A percentile compares a stretch with the other conserved stretches of the same genome.
These are phyloP conservation scores for Lithobates pipiens DNA, from an alignment of 2,797 vertebrate genomes.

Conservation along the genomic window DNA sequence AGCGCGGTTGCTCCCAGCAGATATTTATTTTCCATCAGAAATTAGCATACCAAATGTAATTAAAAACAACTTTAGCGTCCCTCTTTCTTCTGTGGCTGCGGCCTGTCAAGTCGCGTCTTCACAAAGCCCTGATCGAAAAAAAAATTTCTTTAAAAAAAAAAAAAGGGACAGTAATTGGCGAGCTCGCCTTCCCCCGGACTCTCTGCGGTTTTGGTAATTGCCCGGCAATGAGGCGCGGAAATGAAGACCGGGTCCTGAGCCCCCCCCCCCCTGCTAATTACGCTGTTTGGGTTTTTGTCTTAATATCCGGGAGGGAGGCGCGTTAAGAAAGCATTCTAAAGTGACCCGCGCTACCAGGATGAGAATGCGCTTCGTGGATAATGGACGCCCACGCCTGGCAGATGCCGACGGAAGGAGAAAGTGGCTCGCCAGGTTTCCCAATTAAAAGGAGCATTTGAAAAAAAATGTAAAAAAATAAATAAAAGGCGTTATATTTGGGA, in stretches of 20 bases:
- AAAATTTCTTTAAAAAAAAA: slow-evolving; percentile 58
- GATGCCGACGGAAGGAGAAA: not conserved
- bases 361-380: not conserved
- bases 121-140: slow-evolving; percentile 71
- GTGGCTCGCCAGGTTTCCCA: not conserved
- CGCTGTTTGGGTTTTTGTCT: slow-evolving; percentile 21
- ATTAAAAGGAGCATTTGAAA: not conserved
- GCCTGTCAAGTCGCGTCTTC: slow-evolving; percentile 75
- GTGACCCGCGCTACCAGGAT: not conserved
- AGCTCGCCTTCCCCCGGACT: slow-evolving; percentile 65
- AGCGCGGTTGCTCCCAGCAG: slow-evolving; percentile 88
- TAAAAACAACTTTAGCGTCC: slow-evolving; percentile 83
- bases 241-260: slow-evolving; percentile 56
- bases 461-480: too few species aligned
- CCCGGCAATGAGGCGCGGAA: slow-evolving; percentile 72
- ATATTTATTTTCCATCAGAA: slow-evolving; percentile 93
- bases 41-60: slow-evolving; percentile 96
- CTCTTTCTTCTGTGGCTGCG: slow-evolving; percentile 48
- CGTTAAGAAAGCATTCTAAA: not conserved
- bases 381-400: not conserved
- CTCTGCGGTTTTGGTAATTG: slow-evolving; percentile 73
- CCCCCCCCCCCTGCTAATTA: slow-evolving; percentile 9
- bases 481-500: too few species aligned
- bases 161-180: slow-evolving; percentile 73
- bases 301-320: slow-evolving; percentile 14